Evolutionary conservation across 2,113 vertebrate species (phyloP).

Genomic region (Callipepla californica): DNA sequence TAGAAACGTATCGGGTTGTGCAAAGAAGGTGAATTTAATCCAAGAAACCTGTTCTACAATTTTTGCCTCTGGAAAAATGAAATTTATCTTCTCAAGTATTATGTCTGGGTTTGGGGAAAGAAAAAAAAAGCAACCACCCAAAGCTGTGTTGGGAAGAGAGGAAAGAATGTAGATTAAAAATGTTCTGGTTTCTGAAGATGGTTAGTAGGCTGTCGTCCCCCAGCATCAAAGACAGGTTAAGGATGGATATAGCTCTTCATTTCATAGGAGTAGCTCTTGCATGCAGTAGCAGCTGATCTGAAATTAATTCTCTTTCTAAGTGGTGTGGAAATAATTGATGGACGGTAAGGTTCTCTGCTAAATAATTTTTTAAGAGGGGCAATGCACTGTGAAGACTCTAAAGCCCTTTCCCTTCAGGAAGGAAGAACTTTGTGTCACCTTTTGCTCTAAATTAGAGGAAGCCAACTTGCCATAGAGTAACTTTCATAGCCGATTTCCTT

Average conservation of each 20-base stretch:
- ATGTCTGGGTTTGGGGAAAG: not conserved
- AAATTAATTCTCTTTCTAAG: slow-evolving; percentile 32
- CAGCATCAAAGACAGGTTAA: not conserved
- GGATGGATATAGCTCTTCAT: not conserved
- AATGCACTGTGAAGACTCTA: not conserved
- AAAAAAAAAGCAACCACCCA: not conserved
- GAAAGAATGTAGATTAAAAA: not conserved
- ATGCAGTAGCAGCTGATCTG: slow-evolving; percentile 15
- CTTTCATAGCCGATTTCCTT: not conserved
- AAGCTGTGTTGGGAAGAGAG: not conserved
- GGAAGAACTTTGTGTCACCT: not conserved
- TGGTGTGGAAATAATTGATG: slow-evolving; percentile 14
- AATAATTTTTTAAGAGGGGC: slow-evolving; percentile 47
- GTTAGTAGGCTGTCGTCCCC: not conserved
- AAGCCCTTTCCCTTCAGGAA: not conserved
- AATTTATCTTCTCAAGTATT: not conserved
- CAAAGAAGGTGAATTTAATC: slow-evolving; percentile 27
- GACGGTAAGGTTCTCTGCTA: slow-evolving; percentile 9
- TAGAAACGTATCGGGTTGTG: not conserved
- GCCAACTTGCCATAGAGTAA: not conserved
- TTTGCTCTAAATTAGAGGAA: not conserved
- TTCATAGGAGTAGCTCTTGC: not conserved
- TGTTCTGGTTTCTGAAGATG: not conserved
- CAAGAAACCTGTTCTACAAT: not conserved
- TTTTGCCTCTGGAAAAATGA: slow-evolving; percentile 2